Evolutionary conservation across 2,888 invertebrate genomes (phyloP).

Genomic region (Euproctis similis): DNA sequence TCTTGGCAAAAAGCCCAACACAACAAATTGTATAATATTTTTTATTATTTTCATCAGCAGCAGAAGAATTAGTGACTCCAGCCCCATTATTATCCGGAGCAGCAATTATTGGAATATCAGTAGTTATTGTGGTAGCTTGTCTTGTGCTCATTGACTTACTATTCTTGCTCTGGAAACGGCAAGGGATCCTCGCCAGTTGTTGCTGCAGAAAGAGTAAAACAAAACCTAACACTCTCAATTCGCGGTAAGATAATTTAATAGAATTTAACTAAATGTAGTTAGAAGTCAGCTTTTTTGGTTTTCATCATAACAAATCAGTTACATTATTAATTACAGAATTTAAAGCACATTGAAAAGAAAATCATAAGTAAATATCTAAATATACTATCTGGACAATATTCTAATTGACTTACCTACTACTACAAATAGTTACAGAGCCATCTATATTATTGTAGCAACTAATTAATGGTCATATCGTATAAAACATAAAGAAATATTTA

Average conservation of each 20-base stretch:
- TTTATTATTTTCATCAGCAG: too few relatives aligned
- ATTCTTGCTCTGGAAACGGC: slow-evolving; percentile 78
- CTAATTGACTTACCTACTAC: too few relatives aligned
- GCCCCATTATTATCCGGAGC: slow-evolving; percentile 74
- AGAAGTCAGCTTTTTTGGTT: slow-evolving; percentile 5
- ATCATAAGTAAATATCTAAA: too few relatives aligned
- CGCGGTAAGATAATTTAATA: slow-evolving; percentile 37
- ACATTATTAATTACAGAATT: neutral
- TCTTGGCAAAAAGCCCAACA: too few relatives aligned
- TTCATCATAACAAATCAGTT: slow-evolving; percentile 4
- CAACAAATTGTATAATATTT: too few relatives aligned
- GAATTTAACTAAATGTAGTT: slow-evolving; percentile 3
- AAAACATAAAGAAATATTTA: too few relatives aligned
- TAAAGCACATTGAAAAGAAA: too few relatives aligned
- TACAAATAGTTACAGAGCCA: too few relatives aligned
- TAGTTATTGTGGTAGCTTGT: slow-evolving; percentile 83
- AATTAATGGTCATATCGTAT: too few relatives aligned
- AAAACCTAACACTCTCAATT: slow-evolving; percentile 42
- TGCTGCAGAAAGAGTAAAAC: slow-evolving; percentile 78
- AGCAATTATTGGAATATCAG: slow-evolving; percentile 87
- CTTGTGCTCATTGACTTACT: slow-evolving; percentile 87
- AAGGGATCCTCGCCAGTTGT: slow-evolving; percentile 81
- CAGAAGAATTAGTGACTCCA: slow-evolving; percentile 2
- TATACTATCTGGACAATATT: too few relatives aligned
- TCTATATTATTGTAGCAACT: too few relatives aligned